Percentiles rank a stretch among this genome's conserved stretches.
These are phyloP conservation scores for Polylopha cassiicola DNA, from an alignment of 2,888 invertebrate species.

Conservation along the genomic window DNA sequence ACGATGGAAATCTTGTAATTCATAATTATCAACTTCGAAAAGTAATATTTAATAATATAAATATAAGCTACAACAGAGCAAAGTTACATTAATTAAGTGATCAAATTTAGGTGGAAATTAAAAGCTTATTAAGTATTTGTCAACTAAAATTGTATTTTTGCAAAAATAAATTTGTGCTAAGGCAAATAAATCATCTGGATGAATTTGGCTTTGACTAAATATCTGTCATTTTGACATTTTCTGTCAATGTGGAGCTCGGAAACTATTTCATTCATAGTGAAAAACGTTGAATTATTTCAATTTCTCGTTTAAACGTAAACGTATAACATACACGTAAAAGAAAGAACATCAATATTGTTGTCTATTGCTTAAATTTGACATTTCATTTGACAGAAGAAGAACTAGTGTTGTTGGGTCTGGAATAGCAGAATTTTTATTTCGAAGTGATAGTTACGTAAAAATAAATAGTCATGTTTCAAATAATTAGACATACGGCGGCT, in stretches of 20 bases:
- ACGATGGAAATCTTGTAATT: slow-evolving; percentile 30
- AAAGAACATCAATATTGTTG: not conserved
- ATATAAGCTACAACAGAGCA: slow-evolving; percentile 24
- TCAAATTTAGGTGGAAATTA: slow-evolving; percentile 30
- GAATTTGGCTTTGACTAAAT: too few relatives aligned
- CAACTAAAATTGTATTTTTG: not conserved
- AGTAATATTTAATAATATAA: slow-evolving; percentile 24
- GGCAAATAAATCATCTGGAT: too few relatives aligned
- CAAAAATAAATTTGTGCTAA: slow-evolving; percentile 4
- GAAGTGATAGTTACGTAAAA: slow-evolving; percentile 23
- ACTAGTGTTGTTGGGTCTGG: slow-evolving; percentile 16
- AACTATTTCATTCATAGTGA: not conserved
- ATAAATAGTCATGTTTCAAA: slow-evolving; percentile 46
- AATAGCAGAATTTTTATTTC: slow-evolving; percentile 13
- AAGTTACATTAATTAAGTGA: slow-evolving; percentile 24
- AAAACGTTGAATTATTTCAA: not conserved
- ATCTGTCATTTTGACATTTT: slow-evolving; percentile 5
- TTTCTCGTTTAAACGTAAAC: too few relatives aligned
- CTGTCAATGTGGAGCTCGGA: slow-evolving; percentile 10
- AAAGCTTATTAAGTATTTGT: slow-evolving; percentile 25
- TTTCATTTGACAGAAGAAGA: not conserved
- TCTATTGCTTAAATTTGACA: slow-evolving; percentile 7
- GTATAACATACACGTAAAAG: too few relatives aligned
- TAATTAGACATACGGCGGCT: slow-evolving; percentile 40
- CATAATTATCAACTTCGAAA: slow-evolving; percentile 48